Base-by-base conservation (phyloP, 1,140 invertebrate species). In the Danaus melanippus region DNA sequence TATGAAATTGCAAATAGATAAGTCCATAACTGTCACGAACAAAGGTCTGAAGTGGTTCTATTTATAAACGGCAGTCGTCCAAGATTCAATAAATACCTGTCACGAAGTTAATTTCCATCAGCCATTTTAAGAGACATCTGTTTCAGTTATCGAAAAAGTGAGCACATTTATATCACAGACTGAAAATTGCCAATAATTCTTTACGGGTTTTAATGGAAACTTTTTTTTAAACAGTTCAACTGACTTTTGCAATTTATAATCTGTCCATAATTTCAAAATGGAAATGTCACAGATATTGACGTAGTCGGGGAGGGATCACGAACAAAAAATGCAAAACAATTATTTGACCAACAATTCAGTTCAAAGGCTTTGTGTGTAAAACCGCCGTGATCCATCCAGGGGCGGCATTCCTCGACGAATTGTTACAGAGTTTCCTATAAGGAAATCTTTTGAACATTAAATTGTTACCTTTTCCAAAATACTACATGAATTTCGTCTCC, bases 41-140 rank as follows among this genome's bases (percentile, higher is more conserved):
- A 32, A 32, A 32, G 2, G 21, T 32, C 21, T 32, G 6, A 15
- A 32, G 21, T 32, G 21, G 6, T 32, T 32, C 21, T 32, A 32
- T 32, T 32, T 32, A 32, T 32, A 32, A 32, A 32, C 21, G 21
- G 2, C 21, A 32, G 7, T 32, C 21, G 21, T 32, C 21, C 21
- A 32, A 32, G 21, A 32, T 32, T 32, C 69, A 55, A 76, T 71
- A 73, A 74, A 74, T 76, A 73, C 64, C 69, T 51, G 60, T 62
- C 56, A 61, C 63, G 69, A 73, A 73, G 67, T 76, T 67, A 62
- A 76, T 76, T 76, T 75, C 64, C 66, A 60, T 42, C 45, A 52
- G 61, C 61, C 64, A 67, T 66, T 69, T 61, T 71, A 67, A 64
- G 21, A 32, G 21, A 32, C 21, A 32, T 32, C 21, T 32, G 21